These are phyloP conservation scores for Bubo scandiacus DNA, from an alignment of 2,113 vertebrate genomes.

Conservation along the genomic window DNA sequence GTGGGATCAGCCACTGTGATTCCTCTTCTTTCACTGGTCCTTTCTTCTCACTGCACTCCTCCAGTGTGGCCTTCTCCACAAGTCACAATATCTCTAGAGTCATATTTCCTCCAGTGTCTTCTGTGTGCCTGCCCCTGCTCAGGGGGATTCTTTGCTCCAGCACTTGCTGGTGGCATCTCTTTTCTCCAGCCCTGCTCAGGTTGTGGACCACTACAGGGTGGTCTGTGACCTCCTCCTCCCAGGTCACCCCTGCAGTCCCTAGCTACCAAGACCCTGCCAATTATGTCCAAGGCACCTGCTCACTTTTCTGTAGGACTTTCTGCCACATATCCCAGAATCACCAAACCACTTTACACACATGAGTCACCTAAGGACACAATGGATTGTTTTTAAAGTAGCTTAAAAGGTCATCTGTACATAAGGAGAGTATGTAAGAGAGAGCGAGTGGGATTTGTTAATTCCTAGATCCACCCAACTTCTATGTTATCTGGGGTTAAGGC, in stretches of 20 bases:
- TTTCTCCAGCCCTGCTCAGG: neutral
- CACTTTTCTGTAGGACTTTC: neutral
- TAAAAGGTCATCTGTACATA: fast-evolving
- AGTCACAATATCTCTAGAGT: neutral
- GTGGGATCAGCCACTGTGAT: neutral
- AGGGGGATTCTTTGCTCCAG: neutral
- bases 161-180: neutral
- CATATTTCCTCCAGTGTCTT: neutral
- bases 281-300: neutral
- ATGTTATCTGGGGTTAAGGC: neutral
- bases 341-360: neutral
- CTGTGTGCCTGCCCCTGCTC: neutral
- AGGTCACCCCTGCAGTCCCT: neutral
- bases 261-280: neutral
- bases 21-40: neutral
- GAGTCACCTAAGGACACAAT: neutral
- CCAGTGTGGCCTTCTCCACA: neutral
- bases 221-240: neutral
- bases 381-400: neutral
- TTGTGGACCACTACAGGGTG: neutral
- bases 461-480: neutral
- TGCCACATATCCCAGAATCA: neutral
- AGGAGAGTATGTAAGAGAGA: neutral
- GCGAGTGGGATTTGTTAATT: neutral
- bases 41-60: neutral